These are phyloP conservation scores for Percina caprodes DNA, from an alignment of 2,113 vertebrate genomes.

Conservation along the genomic window DNA sequence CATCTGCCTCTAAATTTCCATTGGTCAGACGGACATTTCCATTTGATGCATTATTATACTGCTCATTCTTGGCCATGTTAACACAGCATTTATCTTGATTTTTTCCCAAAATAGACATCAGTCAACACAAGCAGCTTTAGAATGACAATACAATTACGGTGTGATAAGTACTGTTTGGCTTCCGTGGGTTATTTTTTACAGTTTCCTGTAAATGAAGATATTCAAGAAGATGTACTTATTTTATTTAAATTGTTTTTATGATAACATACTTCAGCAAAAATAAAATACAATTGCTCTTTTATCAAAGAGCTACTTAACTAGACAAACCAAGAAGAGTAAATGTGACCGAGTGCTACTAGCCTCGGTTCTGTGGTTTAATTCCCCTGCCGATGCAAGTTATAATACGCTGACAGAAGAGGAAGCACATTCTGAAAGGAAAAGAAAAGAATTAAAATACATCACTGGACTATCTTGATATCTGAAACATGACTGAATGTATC, in stretches of 20 bases:
- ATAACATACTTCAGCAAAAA: background rate
- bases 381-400: background rate
- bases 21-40: background rate
- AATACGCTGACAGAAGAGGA: background rate
- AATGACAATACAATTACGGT: background rate
- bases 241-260: background rate
- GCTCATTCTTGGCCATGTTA: background rate
- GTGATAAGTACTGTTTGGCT: background rate
- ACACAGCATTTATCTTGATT: background rate
- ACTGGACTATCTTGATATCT: background rate
- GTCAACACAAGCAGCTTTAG: background rate
- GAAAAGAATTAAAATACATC: background rate
- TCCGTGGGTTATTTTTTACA: background rate
- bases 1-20: conserved; percentile 11
- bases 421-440: background rate
- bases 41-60: background rate
- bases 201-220: background rate
- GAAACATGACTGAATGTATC: background rate
- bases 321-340: background rate
- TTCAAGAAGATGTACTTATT: background rate
- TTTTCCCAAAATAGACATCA: background rate
- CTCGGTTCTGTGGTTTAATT: background rate
- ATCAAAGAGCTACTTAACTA: background rate
- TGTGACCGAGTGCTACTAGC: background rate
- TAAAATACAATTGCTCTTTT: background rate